Conservation (phyloP, 1,140 invertebrate genomes). For the Bilobella aurantiaca region DNA sequence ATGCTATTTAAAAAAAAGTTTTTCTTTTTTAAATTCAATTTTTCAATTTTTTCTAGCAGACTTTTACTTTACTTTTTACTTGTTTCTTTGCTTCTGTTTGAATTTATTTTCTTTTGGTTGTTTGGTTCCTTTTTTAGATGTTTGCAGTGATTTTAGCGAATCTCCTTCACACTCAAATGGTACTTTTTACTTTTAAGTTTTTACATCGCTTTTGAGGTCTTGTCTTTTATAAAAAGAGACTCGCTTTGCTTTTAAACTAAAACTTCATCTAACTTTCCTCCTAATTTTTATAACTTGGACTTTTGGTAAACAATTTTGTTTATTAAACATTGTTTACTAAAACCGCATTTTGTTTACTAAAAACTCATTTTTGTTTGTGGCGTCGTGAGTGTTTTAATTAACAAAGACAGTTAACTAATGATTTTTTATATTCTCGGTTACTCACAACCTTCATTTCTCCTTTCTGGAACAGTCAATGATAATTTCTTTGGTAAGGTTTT, state of each 20-base stretch:
- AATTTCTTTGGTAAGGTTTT: constrained; percentile 93
- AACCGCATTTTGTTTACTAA: no score
- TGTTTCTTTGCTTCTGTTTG: constrained; percentile 12
- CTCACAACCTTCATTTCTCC: constrained; percentile 18
- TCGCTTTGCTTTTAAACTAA: no score
- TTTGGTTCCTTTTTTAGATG: constrained; percentile 21
- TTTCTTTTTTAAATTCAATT: no score
- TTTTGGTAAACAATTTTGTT: no score
- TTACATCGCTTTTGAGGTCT: neutral
- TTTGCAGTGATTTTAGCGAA: constrained; percentile 30
- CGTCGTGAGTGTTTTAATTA: no score
- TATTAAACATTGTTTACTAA: no score
- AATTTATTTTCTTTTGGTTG: constrained; percentile 9
- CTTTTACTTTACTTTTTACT: constrained; percentile 1
- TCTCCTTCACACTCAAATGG: constrained; percentile 33
- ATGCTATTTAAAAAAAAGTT: no score
- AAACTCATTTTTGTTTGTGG: no score
- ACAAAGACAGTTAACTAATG: constrained; percentile 8
- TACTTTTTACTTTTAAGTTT: constrained; percentile 22
- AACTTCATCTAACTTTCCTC: no score
- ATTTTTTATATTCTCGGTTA: constrained; percentile 23
- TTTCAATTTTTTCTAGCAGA: neutral
- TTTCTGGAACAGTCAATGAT: constrained; percentile 72
- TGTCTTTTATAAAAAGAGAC: no score
- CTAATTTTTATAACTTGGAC: no score